These are phyloP conservation scores for Varecia variegata DNA, from an alignment of 2,797 vertebrate species.

Conservation along the genomic window DNA sequence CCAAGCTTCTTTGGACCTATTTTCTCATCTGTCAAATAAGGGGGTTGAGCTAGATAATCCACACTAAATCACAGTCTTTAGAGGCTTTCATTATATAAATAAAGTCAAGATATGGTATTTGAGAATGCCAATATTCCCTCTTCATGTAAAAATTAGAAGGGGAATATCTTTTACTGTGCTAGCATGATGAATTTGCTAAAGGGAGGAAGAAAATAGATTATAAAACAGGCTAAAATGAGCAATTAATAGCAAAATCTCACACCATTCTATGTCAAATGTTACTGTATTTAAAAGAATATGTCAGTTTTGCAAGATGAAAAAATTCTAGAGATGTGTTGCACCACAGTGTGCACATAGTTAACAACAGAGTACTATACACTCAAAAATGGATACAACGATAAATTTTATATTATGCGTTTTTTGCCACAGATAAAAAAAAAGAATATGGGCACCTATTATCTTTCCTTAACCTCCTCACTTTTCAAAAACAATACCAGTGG, in stretches of 20 bases:
- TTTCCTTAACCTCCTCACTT: conserved; percentile 11
- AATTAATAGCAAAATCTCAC: not conserved
- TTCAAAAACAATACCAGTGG: not conserved
- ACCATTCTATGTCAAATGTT: not conserved
- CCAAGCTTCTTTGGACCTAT: not conserved
- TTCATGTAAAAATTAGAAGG: not conserved
- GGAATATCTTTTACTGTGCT: not conserved
- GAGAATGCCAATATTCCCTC: not conserved
- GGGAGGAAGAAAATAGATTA: not conserved
- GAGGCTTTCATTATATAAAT: not conserved
- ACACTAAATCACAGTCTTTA: not conserved
- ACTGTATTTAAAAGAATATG: not conserved
- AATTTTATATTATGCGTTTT: not conserved
- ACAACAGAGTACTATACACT: not conserved
- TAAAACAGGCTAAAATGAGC: not conserved
- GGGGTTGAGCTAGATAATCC: not conserved
- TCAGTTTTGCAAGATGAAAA: not conserved
- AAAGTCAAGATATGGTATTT: not conserved
- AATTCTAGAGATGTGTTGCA: not conserved
- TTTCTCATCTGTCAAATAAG: not conserved
- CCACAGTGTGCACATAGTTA: not conserved
- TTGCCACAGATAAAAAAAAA: not conserved
- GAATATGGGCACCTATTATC: not conserved
- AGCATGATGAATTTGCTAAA: not conserved
- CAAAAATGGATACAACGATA: not conserved